Base-by-base conservation (phyloP, 1,140 invertebrate species). In the Drosophila lacertosa region DNA sequence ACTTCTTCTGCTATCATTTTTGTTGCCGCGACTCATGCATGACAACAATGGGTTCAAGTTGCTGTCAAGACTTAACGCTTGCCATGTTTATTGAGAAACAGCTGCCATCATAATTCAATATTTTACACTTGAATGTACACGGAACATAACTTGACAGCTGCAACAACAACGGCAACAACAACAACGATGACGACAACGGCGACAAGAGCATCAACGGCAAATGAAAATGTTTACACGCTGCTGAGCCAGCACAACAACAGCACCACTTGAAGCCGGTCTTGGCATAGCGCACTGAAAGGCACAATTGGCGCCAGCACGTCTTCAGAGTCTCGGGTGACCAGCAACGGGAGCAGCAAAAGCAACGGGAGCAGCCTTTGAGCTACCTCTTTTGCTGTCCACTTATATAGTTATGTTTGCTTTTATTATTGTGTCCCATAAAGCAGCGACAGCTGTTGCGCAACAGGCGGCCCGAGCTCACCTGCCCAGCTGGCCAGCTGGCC, bases 31-130 rank as follows among this genome's bases (percentile, higher is more conserved):
- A 60, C 65, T 82, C 72, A 84, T 80, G 68, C 76, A 76, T 80
- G 80, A 86, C 80, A 77, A 60, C 72, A 86, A 86, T 86, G 77
- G 79, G 77, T 86, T 86, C 68, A 86, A 84, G 77, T 81, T 77
- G 77, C 81, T 86, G 81, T 86, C 81, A 81, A 54, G 77, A 84
- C 77, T 84, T 86, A 86, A 84, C 71, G 81, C 76, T 55, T 80
- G 60, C 63, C 72, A 59, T 75, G 68, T 79, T 84, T 88, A 86
- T 88, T 81, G 82, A 88, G 77, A 77, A 86, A 72, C 82, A 86
- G 77, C 82, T 86, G 82, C 82, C 82, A 88, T 86, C 82, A 86
- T 86, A 86, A 86, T 88, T 86, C 82, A 86, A 86, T 86, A 88
- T 82, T 88, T 86, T 82, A 81, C 82, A 82, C 82, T 88, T 77